Evolutionary conservation across 2,113 vertebrate species (phyloP).

Genomic region (Scortum barcoo): DNA sequence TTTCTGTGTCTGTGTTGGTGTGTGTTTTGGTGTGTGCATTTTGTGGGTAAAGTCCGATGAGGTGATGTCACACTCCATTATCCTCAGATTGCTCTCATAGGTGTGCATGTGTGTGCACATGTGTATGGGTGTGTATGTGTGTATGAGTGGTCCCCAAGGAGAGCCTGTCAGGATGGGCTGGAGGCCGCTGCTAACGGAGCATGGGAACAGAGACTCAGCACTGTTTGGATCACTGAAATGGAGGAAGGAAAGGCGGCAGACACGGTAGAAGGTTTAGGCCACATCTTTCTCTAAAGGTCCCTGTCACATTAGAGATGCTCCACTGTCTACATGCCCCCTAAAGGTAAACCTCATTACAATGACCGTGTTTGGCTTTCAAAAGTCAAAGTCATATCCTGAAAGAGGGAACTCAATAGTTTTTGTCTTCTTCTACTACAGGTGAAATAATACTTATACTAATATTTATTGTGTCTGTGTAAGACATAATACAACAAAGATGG

Average conservation of each 20-base stretch:
- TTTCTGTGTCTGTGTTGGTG: conserved; percentile 11
- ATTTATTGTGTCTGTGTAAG: neutral
- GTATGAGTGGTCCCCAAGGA: conserved; percentile 19
- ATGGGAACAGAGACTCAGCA: conserved; percentile 17
- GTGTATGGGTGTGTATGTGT: neutral
- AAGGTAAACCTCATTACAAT: conserved; percentile 31
- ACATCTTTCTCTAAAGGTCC: conserved; percentile 42
- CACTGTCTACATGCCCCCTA: neutral
- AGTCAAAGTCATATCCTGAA: neutral
- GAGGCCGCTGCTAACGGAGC: conserved; percentile 15
- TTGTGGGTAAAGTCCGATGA: conserved; percentile 29
- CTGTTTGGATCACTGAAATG: conserved; percentile 30
- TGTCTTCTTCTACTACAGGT: neutral
- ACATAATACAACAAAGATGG: neutral
- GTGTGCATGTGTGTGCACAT: conserved; percentile 9
- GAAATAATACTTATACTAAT: neutral
- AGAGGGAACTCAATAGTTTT: neutral
- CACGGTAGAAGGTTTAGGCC: conserved; percentile 9
- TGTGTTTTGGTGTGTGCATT: conserved; percentile 17
- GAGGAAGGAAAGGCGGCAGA: neutral
- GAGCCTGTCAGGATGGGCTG: conserved; percentile 25
- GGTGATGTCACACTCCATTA: conserved; percentile 65
- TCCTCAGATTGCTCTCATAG: conserved; percentile 24
- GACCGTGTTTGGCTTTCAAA: neutral
- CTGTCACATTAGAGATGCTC: conserved; percentile 38